A percentile compares a stretch with the other conserved stretches of the same genome.
These are phyloP conservation scores for Leptinotarsa lineolata DNA, from an alignment of 1,140 invertebrate genomes.

Conservation along the genomic window DNA sequence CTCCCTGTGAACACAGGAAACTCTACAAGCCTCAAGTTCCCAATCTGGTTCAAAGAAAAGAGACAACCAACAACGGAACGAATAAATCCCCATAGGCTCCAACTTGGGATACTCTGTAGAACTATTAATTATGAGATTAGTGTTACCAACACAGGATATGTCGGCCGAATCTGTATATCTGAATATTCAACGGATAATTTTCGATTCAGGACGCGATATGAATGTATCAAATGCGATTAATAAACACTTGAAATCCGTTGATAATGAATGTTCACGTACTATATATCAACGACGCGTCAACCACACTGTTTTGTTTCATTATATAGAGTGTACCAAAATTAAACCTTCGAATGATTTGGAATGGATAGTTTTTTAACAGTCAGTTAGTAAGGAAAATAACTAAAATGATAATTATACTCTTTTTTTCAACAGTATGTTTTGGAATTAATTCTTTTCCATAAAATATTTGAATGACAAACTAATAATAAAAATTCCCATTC, in stretches of 20 bases:
- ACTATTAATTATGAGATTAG: background rate
- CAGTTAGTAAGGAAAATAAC: no score
- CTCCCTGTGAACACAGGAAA: no score
- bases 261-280: background rate
- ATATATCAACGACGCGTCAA: background rate
- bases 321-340: background rate
- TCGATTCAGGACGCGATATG: background rate
- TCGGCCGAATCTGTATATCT: background rate
- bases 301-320: background rate
- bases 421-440: no score
- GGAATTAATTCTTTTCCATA: no score
- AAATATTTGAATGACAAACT: no score
- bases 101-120: background rate
- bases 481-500: no score
- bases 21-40: no score
- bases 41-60: no score
- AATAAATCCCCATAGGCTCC: background rate
- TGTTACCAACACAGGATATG: conserved; percentile 2
- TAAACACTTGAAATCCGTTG: background rate
- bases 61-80: no score
- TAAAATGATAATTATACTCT: no score
- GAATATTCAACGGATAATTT: conserved; percentile 5
- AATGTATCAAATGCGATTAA: conserved; percentile 3
- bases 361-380: no score
- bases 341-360: no score